Conservation (phyloP, 2,797 vertebrate species). For the Cuculus canorus region DNA sequence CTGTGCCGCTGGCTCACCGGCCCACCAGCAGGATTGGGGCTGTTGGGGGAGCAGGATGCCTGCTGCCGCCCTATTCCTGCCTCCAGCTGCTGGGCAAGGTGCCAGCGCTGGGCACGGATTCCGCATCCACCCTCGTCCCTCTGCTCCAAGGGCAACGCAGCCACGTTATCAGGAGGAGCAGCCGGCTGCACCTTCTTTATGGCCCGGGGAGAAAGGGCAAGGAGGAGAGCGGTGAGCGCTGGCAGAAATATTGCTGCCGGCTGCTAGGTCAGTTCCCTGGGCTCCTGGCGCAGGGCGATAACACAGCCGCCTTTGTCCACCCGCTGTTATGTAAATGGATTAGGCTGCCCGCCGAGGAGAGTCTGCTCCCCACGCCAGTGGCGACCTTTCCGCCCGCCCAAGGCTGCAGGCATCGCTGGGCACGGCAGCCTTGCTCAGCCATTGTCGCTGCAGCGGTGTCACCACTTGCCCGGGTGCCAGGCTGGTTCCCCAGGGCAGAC, state of each 20-base stretch:
- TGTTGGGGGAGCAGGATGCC: background rate
- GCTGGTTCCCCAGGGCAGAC: accelerated
- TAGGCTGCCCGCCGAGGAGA: constrained; percentile 1
- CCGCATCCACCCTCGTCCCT: background rate
- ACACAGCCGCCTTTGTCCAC: constrained; percentile 65
- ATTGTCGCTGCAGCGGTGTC: accelerated
- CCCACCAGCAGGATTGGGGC: background rate
- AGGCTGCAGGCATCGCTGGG: background rate
- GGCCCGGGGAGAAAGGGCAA: constrained; percentile 20
- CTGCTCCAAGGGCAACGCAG: constrained; percentile 23
- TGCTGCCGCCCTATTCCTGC: background rate
- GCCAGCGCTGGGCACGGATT: background rate
- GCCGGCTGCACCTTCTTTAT: constrained; percentile 11
- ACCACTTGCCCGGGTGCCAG: background rate
- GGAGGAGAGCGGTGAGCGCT: background rate
- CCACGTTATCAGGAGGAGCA: background rate
- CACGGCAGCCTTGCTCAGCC: accelerated
- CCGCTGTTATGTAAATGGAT: constrained; percentile 58
- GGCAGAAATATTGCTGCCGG: constrained; percentile 47
- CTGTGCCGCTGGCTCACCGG: background rate
- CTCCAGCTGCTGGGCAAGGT: background rate
- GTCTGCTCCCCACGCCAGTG: background rate
- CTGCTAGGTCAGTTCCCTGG: background rate
- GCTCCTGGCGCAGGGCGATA: constrained; percentile 68
- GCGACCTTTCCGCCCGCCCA: background rate